A percentile compares a stretch with the other conserved stretches of the same genome.
These are phyloP conservation scores for Dreissena rostriformis DNA, from an alignment of 1,140 invertebrate species.

Conservation along the genomic window DNA sequence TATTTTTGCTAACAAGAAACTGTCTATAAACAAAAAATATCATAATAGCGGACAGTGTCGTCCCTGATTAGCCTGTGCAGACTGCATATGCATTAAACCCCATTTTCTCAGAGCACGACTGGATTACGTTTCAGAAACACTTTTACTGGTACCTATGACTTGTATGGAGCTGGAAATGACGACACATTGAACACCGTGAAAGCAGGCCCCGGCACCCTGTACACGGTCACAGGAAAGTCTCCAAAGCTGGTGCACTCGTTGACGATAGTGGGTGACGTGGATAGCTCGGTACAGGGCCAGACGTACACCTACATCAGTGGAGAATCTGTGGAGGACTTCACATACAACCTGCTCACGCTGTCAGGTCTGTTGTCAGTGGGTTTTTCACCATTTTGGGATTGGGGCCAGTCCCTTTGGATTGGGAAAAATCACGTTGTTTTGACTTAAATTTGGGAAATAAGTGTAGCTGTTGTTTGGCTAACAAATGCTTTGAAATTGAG, in stretches of 20 bases:
- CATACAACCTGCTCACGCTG: slow-evolving; percentile 59
- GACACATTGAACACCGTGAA: slow-evolving; percentile 59
- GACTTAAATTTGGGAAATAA: too few relatives aligned
- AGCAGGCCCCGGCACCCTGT: slow-evolving; percentile 71
- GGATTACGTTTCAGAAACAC: slow-evolving; percentile 46
- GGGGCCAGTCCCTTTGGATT: too few relatives aligned
- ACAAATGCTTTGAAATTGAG: too few relatives aligned
- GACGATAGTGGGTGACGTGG: slow-evolving; percentile 60
- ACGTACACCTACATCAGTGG: slow-evolving; percentile 62
- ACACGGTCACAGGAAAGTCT: slow-evolving; percentile 59
- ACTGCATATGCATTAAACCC: too few relatives aligned
- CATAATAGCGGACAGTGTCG: too few relatives aligned
- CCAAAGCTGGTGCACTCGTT: slow-evolving; percentile 51
- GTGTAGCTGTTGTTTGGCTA: too few relatives aligned
- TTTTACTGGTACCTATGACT: slow-evolving; percentile 64
- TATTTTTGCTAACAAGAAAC: too few relatives aligned
- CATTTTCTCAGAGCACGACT: too few relatives aligned
- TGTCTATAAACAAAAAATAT: too few relatives aligned
- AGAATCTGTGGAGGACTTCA: slow-evolving; percentile 49
- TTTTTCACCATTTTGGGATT: too few relatives aligned
- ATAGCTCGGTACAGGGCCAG: slow-evolving; percentile 58
- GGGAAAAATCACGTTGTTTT: too few relatives aligned
- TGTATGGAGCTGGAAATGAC: slow-evolving; percentile 67
- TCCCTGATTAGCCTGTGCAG: too few relatives aligned
- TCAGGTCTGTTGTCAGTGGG: slow-evolving; percentile 62